Base-by-base conservation (phyloP, 1,140 invertebrate species). In the Lanistes nyassanus region DNA sequence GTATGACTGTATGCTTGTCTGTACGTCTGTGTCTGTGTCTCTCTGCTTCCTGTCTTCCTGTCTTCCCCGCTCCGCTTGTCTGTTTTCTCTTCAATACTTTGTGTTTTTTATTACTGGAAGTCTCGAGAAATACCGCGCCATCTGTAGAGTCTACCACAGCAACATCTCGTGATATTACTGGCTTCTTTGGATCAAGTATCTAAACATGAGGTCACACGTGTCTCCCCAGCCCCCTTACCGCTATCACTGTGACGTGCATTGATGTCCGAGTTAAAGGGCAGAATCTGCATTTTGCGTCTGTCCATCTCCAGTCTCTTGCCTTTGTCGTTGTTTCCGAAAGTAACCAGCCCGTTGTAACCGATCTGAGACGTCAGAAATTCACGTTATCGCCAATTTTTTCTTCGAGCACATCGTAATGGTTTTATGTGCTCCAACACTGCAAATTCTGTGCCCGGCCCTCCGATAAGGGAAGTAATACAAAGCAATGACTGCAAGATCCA, bases 291-390 rank as follows among this genome's bases (percentile, higher is more conserved):
- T 29, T 34, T 51, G 3, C 3, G 0, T 3, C 3, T 26, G n/a
- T 69, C 53, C 2, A 69, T 0, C 42, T 31, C 53, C 42, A 69
- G 47, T n/a, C 23, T 53, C 26, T 53, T 69, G 21, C 67, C 67
- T 69, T 55, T 69, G 42, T 69, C 67, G 5, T 51, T 42, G 19
- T 34, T 53, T 1, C 47, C 47, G 19, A 69, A 69, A 69, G 42
- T 69, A 51, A 69, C 47, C 26, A 69, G 47, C 19, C 67, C 67
- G 26, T 69, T 69, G 67, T n/a, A 34, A 4, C 42, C 26, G 1
- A 69, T 3, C 67, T 69, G 47, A 37, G 42, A 67, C n/a, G n/a
- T n/a, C n/a, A 60, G 9, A 26, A 11, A 60, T 1, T 9, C 9
- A 29, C 5, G 21, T 58, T 42, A 42, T 42, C 39, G 39, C 13